phyloP scores from a whole-genome alignment of 2,113 vertebrate species.

The Oncorhynchus masou region DNA sequence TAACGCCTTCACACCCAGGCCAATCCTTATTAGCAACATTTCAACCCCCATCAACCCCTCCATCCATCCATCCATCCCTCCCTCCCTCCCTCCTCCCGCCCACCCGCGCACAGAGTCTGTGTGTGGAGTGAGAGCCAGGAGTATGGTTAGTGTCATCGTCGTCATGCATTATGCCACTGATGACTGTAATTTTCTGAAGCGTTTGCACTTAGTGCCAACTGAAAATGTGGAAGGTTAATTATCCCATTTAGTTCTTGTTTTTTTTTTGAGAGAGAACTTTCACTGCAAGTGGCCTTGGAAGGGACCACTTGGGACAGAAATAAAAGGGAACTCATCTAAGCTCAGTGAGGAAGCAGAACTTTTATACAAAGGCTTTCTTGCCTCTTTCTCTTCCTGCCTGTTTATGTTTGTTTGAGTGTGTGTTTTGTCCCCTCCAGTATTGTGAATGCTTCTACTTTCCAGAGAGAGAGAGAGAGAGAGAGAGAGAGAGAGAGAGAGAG shows the following conservation, averaged over 20 bases:
- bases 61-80: background rate
- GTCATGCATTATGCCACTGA: background rate
- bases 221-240: background rate
- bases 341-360: too few species aligned
- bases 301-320: too few species aligned
- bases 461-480: background rate
- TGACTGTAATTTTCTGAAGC: conserved; percentile 26
- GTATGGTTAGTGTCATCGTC: conserved; percentile 1
- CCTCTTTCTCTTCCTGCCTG: too few species aligned
- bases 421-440: too few species aligned
- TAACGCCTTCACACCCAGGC: background rate
- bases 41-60: background rate
- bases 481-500: too few species aligned
- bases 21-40: background rate
- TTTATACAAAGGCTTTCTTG: too few species aligned
- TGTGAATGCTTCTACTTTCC: too few species aligned
- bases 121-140: background rate
- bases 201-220: background rate
- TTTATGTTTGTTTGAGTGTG: too few species aligned
- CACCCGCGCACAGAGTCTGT: background rate
- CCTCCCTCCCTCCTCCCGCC: background rate
- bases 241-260: background rate
- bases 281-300: too few species aligned
- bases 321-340: too few species aligned
- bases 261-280: background rate